Evolutionary conservation across 1,140 invertebrate species (phyloP), one percentile per base, ranked within the genome.

Genomic region (Heliothis virescens): DNA sequence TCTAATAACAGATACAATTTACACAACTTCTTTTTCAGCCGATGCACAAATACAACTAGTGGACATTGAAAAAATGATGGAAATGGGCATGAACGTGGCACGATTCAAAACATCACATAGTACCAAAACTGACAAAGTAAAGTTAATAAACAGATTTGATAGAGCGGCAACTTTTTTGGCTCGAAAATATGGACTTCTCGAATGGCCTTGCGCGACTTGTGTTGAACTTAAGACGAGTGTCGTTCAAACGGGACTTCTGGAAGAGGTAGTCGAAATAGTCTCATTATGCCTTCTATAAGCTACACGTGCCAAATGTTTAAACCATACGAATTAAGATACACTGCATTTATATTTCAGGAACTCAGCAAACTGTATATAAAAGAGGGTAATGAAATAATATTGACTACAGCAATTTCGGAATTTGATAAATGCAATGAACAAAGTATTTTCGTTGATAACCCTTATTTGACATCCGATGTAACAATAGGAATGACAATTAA

Each of bases 181-280:
- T 50, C 52, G 59, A 21, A 93, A 92, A 80, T 82, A 87, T 60
- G 84, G 81, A 9, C 60, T 89, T 10, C 62, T 29, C 4, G 83
- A 90, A 12, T 92, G 89, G 86, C 91, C 90, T 15, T 75, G 90
- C 10, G 88, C 89, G 29, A 87, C 90, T 1, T 90, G 90, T 79
- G 59, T 90, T 21, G 87, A 87, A 53, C 50, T 93, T 11, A 92
- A 90, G 50, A 92, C 90, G 18, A 86, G 85, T 69, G 82, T 90
- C 18, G 81, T 87, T 1, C 91, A 89, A 81, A 90, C 90, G 34
- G 91, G 91, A 1, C 69, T 91, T n/a, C 78, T 92, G 21, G 85
- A 89, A 80, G 71, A 83, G 53, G 90, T 89, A 79, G 16, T 76
- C 47, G 9, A 69, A 41, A 60, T 41, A 60, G 50, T 34, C 15